Evolutionary conservation across 2,888 invertebrate species (phyloP).

Genomic region (Acronicta alni): DNA sequence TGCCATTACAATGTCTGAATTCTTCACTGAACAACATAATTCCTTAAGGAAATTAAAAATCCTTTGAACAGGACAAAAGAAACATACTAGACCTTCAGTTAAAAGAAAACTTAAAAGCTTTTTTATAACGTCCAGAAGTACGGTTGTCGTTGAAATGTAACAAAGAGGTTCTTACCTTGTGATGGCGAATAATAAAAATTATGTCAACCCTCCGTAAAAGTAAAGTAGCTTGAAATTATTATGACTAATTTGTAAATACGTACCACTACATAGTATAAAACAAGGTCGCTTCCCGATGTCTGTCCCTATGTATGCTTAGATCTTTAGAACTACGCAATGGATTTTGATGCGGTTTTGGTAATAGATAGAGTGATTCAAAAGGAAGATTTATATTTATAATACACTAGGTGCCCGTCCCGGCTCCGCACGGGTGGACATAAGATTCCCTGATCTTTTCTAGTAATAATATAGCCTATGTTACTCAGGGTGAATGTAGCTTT

Average conservation of each 20-base stretch:
- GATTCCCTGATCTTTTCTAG: too few species aligned
- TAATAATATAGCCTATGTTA: too few species aligned
- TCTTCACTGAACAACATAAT: neutral
- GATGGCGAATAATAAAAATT: slow-evolving; percentile 41
- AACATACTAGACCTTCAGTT: slow-evolving; percentile 30
- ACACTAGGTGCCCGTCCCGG: too few species aligned
- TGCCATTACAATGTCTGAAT: neutral
- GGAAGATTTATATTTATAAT: too few species aligned
- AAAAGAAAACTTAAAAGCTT: slow-evolving; percentile 48
- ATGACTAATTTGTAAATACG: slow-evolving; percentile 22
- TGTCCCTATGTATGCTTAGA: too few species aligned
- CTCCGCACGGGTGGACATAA: too few species aligned
- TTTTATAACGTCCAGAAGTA: slow-evolving; percentile 50
- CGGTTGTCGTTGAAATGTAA: slow-evolving; percentile 42
- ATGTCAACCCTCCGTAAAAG: slow-evolving; percentile 28
- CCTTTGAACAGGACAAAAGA: slow-evolving; percentile 32
- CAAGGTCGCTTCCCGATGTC: too few species aligned
- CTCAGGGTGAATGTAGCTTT: too few species aligned
- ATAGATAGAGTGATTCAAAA: too few species aligned
- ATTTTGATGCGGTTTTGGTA: too few species aligned
- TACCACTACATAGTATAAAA: too few species aligned
- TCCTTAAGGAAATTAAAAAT: slow-evolving; percentile 11
- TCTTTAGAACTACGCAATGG: too few species aligned
- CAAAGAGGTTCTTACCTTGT: slow-evolving; percentile 49
- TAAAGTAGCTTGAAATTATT: slow-evolving; percentile 24